Conservation (phyloP, 1,140 invertebrate genomes). For the Drosophila ananassae region DNA sequence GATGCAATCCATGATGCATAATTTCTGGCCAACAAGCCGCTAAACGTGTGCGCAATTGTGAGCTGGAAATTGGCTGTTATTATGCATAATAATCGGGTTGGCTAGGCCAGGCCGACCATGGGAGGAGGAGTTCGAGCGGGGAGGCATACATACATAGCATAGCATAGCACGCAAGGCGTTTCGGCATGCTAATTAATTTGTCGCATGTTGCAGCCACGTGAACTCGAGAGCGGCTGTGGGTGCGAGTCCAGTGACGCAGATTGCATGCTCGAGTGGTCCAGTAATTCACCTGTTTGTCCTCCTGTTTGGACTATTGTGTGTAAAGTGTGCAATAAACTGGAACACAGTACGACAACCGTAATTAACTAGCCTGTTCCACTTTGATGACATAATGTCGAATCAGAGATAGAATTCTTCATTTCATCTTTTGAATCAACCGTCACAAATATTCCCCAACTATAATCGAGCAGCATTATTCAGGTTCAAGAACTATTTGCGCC, state of each 20-base stretch:
- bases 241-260: conserved; percentile 14
- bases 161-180: conserved; percentile 48
- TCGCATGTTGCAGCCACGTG: conserved; percentile 73
- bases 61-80: conserved; percentile 46
- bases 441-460: background rate
- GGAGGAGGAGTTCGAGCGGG: background rate
- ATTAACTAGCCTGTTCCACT: background rate
- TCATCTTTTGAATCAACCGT: conserved; percentile 14
- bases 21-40: conserved; percentile 51
- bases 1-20: conserved; percentile 40
- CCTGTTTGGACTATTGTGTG: conserved; percentile 5
- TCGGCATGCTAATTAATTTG: conserved; percentile 64
- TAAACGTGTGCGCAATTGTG: conserved; percentile 28
- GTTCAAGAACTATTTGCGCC: conserved; percentile 38
- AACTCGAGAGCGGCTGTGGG: conserved; percentile 16
- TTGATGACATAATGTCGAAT: conserved; percentile 15
- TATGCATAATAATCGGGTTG: conserved; percentile 32
- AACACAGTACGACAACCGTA: conserved; percentile 37
- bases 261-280: conserved; percentile 55
- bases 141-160: background rate
- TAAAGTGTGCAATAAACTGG: conserved; percentile 64
- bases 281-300: conserved; percentile 47
- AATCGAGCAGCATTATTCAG: conserved; percentile 23
- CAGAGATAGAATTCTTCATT: conserved; percentile 9
- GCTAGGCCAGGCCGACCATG: background rate